A percentile compares a stretch with the other conserved stretches of the same genome.
Evolutionary conservation across 2,888 invertebrate genomes (phyloP).

Genomic region (Philhelius pedissequus): DNA sequence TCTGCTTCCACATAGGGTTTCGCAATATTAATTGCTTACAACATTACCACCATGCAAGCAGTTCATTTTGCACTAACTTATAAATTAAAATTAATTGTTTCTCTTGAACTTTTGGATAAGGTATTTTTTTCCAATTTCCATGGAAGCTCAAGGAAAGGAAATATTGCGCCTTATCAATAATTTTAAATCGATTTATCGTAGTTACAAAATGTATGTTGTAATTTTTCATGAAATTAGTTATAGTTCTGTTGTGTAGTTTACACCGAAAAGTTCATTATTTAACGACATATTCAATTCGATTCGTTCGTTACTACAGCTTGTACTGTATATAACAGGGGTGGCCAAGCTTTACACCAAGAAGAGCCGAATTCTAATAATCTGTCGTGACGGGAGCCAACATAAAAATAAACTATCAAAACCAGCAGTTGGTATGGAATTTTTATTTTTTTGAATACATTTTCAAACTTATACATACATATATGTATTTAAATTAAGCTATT

Average conservation of each 20-base stretch:
- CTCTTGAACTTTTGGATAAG: neutral
- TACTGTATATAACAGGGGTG: too few relatives aligned
- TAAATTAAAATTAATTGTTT: neutral
- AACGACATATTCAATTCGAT: neutral
- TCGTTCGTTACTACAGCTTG: neutral
- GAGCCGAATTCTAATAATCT: too few relatives aligned
- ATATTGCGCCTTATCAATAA: neutral
- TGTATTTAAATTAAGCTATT: too few relatives aligned
- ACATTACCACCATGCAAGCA: too few relatives aligned
- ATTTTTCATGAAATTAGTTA: neutral
- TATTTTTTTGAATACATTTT: too few relatives aligned
- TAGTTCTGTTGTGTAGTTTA: neutral
- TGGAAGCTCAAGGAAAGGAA: neutral
- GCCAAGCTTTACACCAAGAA: too few relatives aligned
- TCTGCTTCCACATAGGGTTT: too few relatives aligned
- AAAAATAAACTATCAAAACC: too few relatives aligned
- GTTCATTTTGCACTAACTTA: too few relatives aligned
- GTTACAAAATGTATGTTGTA: neutral
- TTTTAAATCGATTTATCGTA: neutral
- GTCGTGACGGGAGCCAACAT: too few relatives aligned
- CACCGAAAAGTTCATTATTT: neutral
- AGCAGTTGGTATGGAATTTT: too few relatives aligned
- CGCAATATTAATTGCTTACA: neutral
- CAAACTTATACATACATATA: too few relatives aligned
- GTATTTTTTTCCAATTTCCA: neutral